Evolutionary conservation across 2,888 invertebrate genomes (phyloP), one percentile per base, ranked within the genome.

Genomic region (Coecobrya sp.): DNA sequence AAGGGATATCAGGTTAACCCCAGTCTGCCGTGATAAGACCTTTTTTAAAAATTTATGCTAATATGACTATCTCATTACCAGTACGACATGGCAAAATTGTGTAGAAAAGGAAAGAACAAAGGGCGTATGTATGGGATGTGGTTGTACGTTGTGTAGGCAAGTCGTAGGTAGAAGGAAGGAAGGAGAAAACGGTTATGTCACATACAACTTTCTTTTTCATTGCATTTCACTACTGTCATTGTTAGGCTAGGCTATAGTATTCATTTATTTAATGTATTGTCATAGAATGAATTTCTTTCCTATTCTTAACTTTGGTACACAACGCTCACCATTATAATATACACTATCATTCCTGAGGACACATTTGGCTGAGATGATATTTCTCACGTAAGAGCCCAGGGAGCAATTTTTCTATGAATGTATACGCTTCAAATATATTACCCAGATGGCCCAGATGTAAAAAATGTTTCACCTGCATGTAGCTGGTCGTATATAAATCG

Each of bases 31-130:
- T 36, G 49, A 30, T 16, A 70, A 86, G 68, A 68, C 86, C 86
- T 30, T 86, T 86, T 68, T 86, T 68, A 86, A 86, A 86, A 70
- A 86, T 86, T 86, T 70, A 86, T 86, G 86, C 52, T 86, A 70
- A 62, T 84, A 84, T 86, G 70, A 86, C 86, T 52, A 49, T 85
- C 68, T 85, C 85, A 85, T 85, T 68, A 85, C 85, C n/a, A 36
- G 19, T 13, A 19, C 22, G 36, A n/a, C 45, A 45, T 82, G 27
- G 27, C 36, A 68, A 36, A 13, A 79, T 30, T 1, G 68, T 13
- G 30, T 16, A 42, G 27, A 36, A 19, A 42, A 73, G 76, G 45
- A 76, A 76, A 16, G 19, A 42, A 30, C 4, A 13, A 68, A 68
- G 25, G 7, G 36, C 36, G 7, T 19, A 19, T n/a, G 5, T 59